Base-by-base conservation (phyloP, 35 echinoderm and acorn worm species). In the Chiridota heheva region DNA sequence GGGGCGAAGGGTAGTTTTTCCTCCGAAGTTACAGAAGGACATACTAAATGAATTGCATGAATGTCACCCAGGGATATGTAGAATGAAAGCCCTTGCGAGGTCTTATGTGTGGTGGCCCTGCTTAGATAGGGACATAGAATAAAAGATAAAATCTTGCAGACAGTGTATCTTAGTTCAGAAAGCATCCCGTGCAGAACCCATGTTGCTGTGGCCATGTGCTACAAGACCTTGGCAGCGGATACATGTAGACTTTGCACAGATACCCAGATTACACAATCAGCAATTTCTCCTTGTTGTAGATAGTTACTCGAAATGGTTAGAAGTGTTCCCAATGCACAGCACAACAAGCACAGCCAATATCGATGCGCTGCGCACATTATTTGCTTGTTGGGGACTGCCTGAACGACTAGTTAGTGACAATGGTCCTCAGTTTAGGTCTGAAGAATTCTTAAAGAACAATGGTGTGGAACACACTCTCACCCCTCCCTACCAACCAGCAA, bases 61-160 rank as follows among this genome's bases (percentile, higher is more conserved):
- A 17, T 43, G 65, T 20, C 61, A 88, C 57, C 62, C 72, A 18
- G 76, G 63, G 1, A 81, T 81, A 29, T 32, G 28, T 56, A 27
- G 70, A 5, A 87, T 87, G 73, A 87, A 78, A 39, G 46, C 84
- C 5, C 49, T 87, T 22, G 84, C 61, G 20, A 47, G 60, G 20
- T 73, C 66, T 36, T 76, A 77, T 33, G 22, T 87, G 1, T 87
- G 84, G 63, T 88, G 76, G 86, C 63, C 70, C 60, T 55, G 59
- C 10, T 62, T 76, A 6, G 70, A 86, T 43, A 25, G 63, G 24
- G 64, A 72, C 29, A 72, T 49, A 27, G 76, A 80, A 42, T 36
- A 61, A 35, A 15, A 42, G 20, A 42, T 80, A 1, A 28, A 39
- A 25, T 61, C 33, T 3, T 80, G 76, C 63, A 5, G 10, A 6